phyloP scores from a whole-genome alignment of 23 tunicate genomes.

The Styela clava region DNA sequence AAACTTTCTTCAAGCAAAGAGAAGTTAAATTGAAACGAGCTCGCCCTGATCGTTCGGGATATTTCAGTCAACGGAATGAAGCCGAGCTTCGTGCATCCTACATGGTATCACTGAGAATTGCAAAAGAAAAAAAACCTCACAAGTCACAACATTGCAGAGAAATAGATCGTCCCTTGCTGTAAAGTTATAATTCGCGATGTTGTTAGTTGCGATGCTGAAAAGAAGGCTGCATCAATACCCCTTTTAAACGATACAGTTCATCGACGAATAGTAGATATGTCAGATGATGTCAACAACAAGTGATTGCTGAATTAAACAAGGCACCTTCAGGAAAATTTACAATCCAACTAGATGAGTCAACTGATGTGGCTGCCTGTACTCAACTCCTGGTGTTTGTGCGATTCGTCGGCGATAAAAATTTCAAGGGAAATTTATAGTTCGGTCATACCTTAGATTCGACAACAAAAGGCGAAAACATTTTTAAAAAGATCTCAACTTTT shows the following conservation, averaged over 20 bases:
- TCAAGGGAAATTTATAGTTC: slow-evolving; percentile 57
- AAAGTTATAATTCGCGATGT: too few relatives aligned
- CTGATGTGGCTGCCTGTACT: slow-evolving; percentile 51
- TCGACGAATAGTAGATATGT: slow-evolving; percentile 46
- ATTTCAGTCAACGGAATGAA: too few relatives aligned
- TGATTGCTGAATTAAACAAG: slow-evolving; percentile 51
- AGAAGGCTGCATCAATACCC: slow-evolving; percentile 32
- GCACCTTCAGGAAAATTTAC: slow-evolving; percentile 55
- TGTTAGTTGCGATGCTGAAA: too few relatives aligned
- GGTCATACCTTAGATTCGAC: slow-evolving; percentile 31
- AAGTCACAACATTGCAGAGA: too few relatives aligned
- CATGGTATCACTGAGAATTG: too few relatives aligned
- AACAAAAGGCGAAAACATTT: slow-evolving; percentile 42
- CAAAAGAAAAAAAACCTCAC: too few relatives aligned
- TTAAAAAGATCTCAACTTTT: slow-evolving; percentile 47
- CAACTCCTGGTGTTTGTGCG: slow-evolving; percentile 68
- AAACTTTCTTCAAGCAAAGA: too few relatives aligned
- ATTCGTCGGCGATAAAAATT: slow-evolving; percentile 39
- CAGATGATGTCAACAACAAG: slow-evolving; percentile 60
- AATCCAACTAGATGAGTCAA: slow-evolving; percentile 67
- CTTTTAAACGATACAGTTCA: slow-evolving; percentile 52
- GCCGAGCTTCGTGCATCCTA: too few relatives aligned
- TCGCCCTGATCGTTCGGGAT: too few relatives aligned
- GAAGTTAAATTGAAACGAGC: too few relatives aligned
- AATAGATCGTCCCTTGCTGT: too few relatives aligned